Base-by-base conservation (phyloP, 2,797 vertebrate species). In the Bradypodion pumilum region DNA sequence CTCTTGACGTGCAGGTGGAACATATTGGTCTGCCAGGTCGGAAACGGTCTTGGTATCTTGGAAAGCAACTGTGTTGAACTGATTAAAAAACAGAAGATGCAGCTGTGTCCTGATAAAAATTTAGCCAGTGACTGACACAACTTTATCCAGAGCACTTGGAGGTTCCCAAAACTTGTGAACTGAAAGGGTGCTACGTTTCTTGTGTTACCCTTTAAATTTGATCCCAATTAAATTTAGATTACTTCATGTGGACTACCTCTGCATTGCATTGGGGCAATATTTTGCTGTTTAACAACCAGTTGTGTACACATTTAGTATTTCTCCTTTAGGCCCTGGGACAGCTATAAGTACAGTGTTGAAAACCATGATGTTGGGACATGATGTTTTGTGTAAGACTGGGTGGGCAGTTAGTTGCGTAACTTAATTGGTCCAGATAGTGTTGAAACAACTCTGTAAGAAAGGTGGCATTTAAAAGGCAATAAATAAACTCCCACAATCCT, bases 151-250 rank as follows among this genome's bases (percentile, higher is more conserved):
- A 52, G 72, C 44, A 35, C 70, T 75, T 79, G 88, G 89, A 89
- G 85, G 23, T 81, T 92, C 89, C 87, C 90, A 91, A 87, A 93
- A 89, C 85, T 91, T 9, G 0, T 0, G 77, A 88, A 84, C 88
- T 80, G 74, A 92, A 88, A 92, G 86, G 90, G 79, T 84, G 37
- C 88, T 82, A 88, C 87, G 87, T 90, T 88, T 89, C 85, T 90
- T 81, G 60, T 69, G 84, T 74, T 37, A 0, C 72, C 21, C 21
- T 16, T 23, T 78, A 37, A 59, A 35, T 75, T 27, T 49, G 5
- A 62, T 70, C 7, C 4, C 52, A 35, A 16, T 62, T 65, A 56
- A 49, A n/a, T n/a, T 10, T 42, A 10, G 49, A 46, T 52, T 56
- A 35, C 35, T 40, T 52, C 46, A 78, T 73, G 35, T 19, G 13